Percentiles rank a stretch among this genome's conserved stretches.
Evolutionary conservation across 2,797 vertebrate genomes (phyloP).

Genomic region (Smutsia gigantea): DNA sequence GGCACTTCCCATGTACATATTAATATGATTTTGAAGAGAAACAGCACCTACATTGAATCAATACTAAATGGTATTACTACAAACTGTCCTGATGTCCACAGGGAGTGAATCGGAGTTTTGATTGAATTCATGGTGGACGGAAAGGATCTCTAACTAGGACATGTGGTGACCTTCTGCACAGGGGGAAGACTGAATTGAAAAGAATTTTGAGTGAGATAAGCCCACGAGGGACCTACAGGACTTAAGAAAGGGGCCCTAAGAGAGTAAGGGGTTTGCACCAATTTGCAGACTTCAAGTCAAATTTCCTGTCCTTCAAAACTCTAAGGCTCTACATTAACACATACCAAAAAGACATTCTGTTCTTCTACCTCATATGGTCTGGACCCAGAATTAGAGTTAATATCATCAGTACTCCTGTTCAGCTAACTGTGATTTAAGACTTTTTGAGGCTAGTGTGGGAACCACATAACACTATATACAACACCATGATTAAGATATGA

Average conservation of each 20-base stretch:
- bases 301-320: not conserved
- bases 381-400: not conserved
- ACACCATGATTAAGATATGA: not conserved
- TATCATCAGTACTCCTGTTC: not conserved
- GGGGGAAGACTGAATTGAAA: not conserved
- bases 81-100: not conserved
- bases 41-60: not conserved
- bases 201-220: not conserved
- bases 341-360: not conserved
- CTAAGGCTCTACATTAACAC: not conserved
- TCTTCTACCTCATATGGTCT: not conserved
- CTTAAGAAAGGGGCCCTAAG: not conserved
- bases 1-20: not conserved
- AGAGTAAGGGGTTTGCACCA: not conserved
- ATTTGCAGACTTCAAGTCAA: conserved; percentile 4
- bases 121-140: not conserved
- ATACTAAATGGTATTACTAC: not conserved
- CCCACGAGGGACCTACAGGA: not conserved
- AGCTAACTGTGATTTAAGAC: conserved; percentile 29
- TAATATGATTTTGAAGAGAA: conserved; percentile 19
- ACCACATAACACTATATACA: not conserved
- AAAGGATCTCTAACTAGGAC: not conserved
- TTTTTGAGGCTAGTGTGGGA: not conserved
- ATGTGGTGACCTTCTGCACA: not conserved
- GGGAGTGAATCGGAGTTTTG: not conserved